Evolutionary conservation across 1,140 invertebrate genomes (phyloP), one percentile per base, ranked within the genome.

Genomic region (Hydropsyche tenuis): DNA sequence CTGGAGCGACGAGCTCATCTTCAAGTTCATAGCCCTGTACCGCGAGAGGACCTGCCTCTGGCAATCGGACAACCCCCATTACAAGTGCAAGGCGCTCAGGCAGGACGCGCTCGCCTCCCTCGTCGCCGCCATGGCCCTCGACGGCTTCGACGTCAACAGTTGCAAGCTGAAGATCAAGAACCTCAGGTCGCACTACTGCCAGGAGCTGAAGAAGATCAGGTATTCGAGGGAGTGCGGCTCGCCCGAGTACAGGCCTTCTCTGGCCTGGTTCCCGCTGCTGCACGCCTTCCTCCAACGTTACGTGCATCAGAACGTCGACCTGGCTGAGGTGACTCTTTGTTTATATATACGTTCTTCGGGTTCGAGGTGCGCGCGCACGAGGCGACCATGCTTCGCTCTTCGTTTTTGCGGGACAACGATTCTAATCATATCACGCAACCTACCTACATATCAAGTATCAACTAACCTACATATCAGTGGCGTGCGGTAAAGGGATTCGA

Each of bases 161-260:
- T 75, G 70, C 23, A 78, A 78, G 65, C 72, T 75, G 75, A 79
- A 78, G 53, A 78, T 79, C 70, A 79, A 79, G 70, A 79, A 79
- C 71, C 56, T 79, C 11, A 64, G 78, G 30, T 79, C 78, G 42
- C 74, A 73, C 12, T 79, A 78, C 45, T 64, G 75, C 68, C 78
- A 79, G 46, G 78, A 79, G 46, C 63, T 79, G 60, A 79, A 79
- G 42, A 79, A 78, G 70, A 76, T 72, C 43, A n/a, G 45, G 9
- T 53, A 66, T 9, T 66, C 72, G 45, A 16, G 11, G 14, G 64
- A 73, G 45, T 37, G 27, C 4, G 62, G 42, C 43, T 14, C 16
- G 0, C 25, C 56, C 16, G 23, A 48, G 12, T 73, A 73, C 25
- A 42, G 16, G 30, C 72, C 72, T 1, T 53, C 62, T 0, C 72